Percentiles rank a stretch among this genome's conserved stretches.
These are phyloP conservation scores for Phylloscopus trochiloides DNA, from an alignment of 2,113 vertebrate species.

Conservation along the genomic window DNA sequence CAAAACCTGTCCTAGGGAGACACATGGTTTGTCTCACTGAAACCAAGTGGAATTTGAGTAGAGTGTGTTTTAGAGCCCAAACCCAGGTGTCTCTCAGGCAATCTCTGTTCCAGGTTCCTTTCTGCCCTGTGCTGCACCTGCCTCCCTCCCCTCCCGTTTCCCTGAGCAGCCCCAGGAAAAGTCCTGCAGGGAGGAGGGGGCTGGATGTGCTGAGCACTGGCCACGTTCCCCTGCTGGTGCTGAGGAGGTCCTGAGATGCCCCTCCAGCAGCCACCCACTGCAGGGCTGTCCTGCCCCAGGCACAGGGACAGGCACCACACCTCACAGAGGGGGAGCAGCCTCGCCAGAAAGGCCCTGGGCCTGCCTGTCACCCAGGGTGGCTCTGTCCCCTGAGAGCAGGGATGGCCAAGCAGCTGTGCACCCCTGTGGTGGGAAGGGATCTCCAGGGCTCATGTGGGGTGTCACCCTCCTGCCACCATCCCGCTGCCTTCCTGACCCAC, in stretches of 20 bases:
- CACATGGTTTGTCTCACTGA: rapidly evolving
- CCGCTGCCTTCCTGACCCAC: not conserved
- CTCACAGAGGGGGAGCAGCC: not conserved
- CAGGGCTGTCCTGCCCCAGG: not conserved
- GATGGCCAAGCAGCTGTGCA: not conserved
- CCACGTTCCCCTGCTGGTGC: not conserved
- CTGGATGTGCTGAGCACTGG: rapidly evolving
- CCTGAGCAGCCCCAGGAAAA: not conserved
- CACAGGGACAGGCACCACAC: rapidly evolving
- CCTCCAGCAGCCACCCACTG: not conserved
- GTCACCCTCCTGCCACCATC: not conserved
- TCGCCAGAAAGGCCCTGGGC: too few species aligned
- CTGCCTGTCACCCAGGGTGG: not conserved
- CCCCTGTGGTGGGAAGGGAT: not conserved
- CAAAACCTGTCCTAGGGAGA: not conserved
- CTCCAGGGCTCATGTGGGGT: not conserved
- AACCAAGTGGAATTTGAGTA: not conserved
- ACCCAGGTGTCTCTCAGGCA: not conserved
- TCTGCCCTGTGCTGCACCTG: rapidly evolving
- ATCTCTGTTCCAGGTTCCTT: too few species aligned
- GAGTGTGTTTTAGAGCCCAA: not conserved
- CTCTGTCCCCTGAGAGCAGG: not conserved
- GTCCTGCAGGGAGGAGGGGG: not conserved
- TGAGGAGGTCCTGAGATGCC: not conserved
- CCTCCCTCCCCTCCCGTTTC: rapidly evolving